phyloP scores from a whole-genome alignment of 2,888 invertebrate genomes.

The Acrobasis repandana region DNA sequence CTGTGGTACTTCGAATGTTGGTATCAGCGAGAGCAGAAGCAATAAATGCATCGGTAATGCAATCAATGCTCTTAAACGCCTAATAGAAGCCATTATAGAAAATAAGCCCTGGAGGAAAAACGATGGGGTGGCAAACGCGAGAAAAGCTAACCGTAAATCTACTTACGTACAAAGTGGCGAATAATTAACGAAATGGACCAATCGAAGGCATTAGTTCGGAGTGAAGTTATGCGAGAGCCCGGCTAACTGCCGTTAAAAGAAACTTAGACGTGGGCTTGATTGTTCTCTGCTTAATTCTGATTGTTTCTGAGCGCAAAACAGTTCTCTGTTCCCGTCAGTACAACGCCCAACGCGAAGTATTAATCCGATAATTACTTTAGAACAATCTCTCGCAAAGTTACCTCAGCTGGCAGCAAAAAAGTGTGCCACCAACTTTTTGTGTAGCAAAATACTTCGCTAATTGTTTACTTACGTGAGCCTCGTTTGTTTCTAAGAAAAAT shows the following conservation, averaged over 20 bases:
- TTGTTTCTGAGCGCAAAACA: constrained; percentile 76
- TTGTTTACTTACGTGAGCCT: constrained; percentile 57
- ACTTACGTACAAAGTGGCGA: constrained; percentile 82
- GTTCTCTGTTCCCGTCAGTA: constrained; percentile 67
- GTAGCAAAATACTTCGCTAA: constrained; percentile 64
- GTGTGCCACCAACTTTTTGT: constrained; percentile 65
- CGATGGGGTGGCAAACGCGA: constrained; percentile 58
- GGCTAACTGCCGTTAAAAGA: constrained; percentile 81
- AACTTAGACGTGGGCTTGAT: constrained; percentile 78
- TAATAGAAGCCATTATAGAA: constrained; percentile 63
- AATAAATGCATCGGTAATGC: constrained; percentile 56
- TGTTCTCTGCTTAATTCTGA: constrained; percentile 79
- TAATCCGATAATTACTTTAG: constrained; percentile 81
- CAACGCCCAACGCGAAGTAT: constrained; percentile 68
- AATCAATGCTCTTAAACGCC: constrained; percentile 60
- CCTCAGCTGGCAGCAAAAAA: constrained; percentile 56
- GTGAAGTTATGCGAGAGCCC: constrained; percentile 73
- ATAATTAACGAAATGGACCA: constrained; percentile 82
- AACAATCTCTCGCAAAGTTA: constrained; percentile 76
- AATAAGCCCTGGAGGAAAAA: constrained; percentile 52
- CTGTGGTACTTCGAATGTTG: background rate
- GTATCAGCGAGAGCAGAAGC: constrained; percentile 42
- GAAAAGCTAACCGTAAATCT: constrained; percentile 76
- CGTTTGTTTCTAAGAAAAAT: constrained; percentile 31
- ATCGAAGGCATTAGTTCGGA: constrained; percentile 79